A percentile compares a stretch with the other conserved stretches of the same genome.
phyloP scores from a whole-genome alignment of 1,140 invertebrate genomes.

The Tetranychus urticae region DNA sequence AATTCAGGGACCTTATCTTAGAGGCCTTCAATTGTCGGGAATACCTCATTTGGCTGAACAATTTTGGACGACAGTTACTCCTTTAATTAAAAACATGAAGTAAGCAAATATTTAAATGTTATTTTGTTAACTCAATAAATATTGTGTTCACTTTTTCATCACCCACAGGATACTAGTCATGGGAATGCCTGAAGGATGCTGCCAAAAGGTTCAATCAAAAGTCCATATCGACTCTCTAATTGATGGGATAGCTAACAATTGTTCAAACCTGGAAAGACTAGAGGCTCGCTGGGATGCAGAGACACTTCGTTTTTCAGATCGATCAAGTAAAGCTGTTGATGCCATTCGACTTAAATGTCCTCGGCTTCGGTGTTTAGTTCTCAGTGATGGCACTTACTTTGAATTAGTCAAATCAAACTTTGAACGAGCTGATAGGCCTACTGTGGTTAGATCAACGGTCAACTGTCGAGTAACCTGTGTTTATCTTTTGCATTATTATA shows the following conservation, averaged over 20 bases:
- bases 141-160: constrained; percentile 3
- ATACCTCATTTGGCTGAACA: constrained; percentile 95
- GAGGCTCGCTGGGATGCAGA: constrained; percentile 96
- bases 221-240: constrained; percentile 80
- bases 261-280: constrained; percentile 58
- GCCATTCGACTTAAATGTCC: constrained; percentile 65
- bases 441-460: constrained; percentile 82
- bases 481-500: constrained; percentile 71
- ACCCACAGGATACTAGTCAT: constrained; percentile 68
- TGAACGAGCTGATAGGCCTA: constrained; percentile 80
- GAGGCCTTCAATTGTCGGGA: constrained; percentile 64
- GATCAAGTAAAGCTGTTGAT: constrained; percentile 70
- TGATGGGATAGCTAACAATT: constrained; percentile 87
- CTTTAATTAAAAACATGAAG: constrained; percentile 69
- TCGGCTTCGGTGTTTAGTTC: constrained; percentile 50
- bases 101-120: constrained; percentile 22
- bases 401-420: constrained; percentile 97
- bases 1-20: constrained; percentile 59
- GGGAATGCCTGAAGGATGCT: constrained; percentile 84
- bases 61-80: constrained; percentile 76
- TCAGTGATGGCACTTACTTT: constrained; percentile 95
- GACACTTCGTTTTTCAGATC: constrained; percentile 91
- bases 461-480: constrained; percentile 74
- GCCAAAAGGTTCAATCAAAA: constrained; percentile 63
- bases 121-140: neutral